Evolutionary conservation across 2,113 vertebrate genomes (phyloP), one percentile per base, ranked within the genome.

Genomic region (Climacteris rufus): DNA sequence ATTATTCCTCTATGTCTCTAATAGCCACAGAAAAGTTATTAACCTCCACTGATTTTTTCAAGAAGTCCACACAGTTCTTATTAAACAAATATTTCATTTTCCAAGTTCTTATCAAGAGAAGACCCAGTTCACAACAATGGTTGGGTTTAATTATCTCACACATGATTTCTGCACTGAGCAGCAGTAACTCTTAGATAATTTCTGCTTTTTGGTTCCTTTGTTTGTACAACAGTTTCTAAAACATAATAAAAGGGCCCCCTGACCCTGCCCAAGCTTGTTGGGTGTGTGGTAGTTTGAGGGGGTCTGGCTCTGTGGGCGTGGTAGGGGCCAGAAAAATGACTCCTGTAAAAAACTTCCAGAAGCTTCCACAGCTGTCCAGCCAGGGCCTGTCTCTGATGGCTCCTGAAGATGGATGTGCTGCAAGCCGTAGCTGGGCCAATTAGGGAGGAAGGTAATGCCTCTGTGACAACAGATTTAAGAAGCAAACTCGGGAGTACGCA

Each of bases 11-110:
- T 52, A 23, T 28, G 45, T 5, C n/a, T 95, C 93, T 69, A 87
- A 77, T 94, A 94, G 96, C 37, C 53, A 75, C 71, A 66, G 59
- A 69, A 81, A 89, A 91, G 31, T 44, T 75, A 95, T 94, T 95
- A 96, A 60, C 15, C 47, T 93, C 56, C 83, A 74, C 60, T 33
- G 61, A 81, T 91, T 96, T 96, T 96, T 90, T 85, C 54, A 69
- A 80, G 79, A 86, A 89, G 68, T 47, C 49, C 7, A 15, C 47
- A 25, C 64, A 56, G 24, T 22, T 83, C 66, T 95, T 94, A 96
- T 96, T 93, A 95, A 97, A 95, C 15, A 95, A 91, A 94, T 94
- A 94, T 74, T 86, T 94, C 35, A 78, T 93, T 94, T 97, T 78
- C 74, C 45, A 69, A 50, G 61, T 54, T 37, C 35, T 96, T 94